Base-by-base conservation (phyloP, 1,140 invertebrate species). In the Mamestra configurata region DNA sequence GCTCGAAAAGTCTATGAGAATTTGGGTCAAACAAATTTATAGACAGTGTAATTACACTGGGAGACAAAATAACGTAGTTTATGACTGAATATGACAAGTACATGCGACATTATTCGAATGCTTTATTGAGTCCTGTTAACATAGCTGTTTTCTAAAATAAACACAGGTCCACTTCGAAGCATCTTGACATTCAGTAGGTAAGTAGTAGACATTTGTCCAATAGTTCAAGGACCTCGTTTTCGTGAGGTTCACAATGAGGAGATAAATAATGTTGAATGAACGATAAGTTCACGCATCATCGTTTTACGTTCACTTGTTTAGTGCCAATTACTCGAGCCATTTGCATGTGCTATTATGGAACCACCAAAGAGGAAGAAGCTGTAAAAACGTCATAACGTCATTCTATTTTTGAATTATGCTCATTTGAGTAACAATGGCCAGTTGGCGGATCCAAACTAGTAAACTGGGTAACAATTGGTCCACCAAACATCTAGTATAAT, bases 191-290 rank as follows among this genome's bases (percentile, higher is more conserved):
- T 64, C 73, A 64, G 15, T 27, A 22, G n/a, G 22, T 76, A 22
- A 24, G 22, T 76, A 24, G 73, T 57, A 59, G 53, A 73, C 53
- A 59, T 73, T 73, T 73, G 27, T 49, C 57, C 57, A 40, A 76
- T 64, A 76, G 73, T 76, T 76, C 73, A 76, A 76, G 73, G 73
- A 76, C 55, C 73, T 76, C 15, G 55, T 64, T 76, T 76, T 76
- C 73, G 73, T 20, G 37, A 20, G 40, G 40, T 24, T 76, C 13
- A 64, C 57, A 76, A 76, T 49, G 73, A 61, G 43, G 35, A 46
- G 40, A 49, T 76, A 76, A 76, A 76, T 76, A 76, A 61, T 61
- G 8, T 46, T 64, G 55, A 76, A 64, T 76, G 73, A 76, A 43
- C 51, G 35, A 46, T 51, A 61, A 18, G 37, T 64, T 76, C 57